A percentile compares a stretch with the other conserved stretches of the same genome.
phyloP scores from a whole-genome alignment of 2,113 vertebrate genomes.

The Corvus cornix region DNA sequence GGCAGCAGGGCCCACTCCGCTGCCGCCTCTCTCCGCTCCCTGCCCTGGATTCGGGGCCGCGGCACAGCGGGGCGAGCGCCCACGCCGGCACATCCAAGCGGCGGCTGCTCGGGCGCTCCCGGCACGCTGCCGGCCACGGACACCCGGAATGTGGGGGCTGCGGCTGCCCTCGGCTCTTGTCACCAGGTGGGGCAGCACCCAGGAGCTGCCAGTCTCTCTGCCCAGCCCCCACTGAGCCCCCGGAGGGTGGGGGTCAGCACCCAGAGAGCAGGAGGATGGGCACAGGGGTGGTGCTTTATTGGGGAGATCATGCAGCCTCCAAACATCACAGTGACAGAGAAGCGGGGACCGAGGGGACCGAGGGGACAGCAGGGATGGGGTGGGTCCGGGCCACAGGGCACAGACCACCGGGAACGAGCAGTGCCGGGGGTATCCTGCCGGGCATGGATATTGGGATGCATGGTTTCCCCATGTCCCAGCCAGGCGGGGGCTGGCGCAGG shows the following conservation, averaged over 20 bases:
- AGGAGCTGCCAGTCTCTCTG: background rate
- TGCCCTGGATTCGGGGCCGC: background rate
- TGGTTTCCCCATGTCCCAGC: background rate
- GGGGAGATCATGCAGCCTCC: slow-evolving; percentile 36
- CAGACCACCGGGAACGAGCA: rapidly evolving
- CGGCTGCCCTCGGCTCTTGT: too few species aligned
- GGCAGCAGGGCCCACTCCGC: background rate
- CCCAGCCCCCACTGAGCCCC: rapidly evolving
- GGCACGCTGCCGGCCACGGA: background rate
- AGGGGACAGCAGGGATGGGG: background rate
- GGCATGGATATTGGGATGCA: background rate
- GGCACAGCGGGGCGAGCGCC: background rate
- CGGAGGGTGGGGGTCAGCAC: background rate
- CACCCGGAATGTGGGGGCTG: background rate
- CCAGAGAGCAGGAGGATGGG: background rate
- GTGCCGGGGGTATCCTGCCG: background rate
- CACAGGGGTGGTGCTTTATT: slow-evolving; percentile 28
- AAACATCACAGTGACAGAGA: background rate
- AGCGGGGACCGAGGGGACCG: background rate
- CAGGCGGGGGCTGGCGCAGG: background rate
- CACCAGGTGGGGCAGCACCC: rapidly evolving
- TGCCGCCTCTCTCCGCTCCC: background rate
- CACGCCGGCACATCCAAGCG: background rate
- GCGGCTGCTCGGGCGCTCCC: background rate
- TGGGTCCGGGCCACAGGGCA: rapidly evolving